These are phyloP conservation scores for Physocephala rufipes DNA, from an alignment of 2,888 invertebrate species.

Conservation along the genomic window DNA sequence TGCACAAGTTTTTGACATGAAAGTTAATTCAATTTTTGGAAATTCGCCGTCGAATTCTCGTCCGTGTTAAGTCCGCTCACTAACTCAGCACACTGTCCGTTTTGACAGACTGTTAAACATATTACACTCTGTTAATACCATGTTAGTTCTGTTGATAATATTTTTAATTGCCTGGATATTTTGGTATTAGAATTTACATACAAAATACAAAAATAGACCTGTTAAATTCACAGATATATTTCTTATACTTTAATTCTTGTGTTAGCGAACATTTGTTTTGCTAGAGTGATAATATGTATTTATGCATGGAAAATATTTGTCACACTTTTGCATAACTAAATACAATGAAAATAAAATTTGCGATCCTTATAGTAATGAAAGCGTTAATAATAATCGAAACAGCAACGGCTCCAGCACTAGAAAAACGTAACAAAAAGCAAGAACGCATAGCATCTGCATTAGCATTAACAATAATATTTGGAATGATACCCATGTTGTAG, in stretches of 20 bases:
- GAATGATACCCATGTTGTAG: constrained; percentile 26
- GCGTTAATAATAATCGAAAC: constrained; percentile 34
- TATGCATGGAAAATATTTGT: constrained; percentile 41
- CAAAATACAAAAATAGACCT: too few species aligned
- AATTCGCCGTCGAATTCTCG: too few species aligned
- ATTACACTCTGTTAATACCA: too few species aligned
- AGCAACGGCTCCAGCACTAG: constrained; percentile 10
- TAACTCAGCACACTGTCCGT: too few species aligned
- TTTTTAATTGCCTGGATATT: too few species aligned
- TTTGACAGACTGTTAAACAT: too few species aligned
- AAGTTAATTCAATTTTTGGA: too few species aligned
- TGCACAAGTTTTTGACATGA: too few species aligned
- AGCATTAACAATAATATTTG: constrained; percentile 14
- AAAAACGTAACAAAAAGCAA: not conserved
- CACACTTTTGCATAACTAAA: constrained; percentile 50
- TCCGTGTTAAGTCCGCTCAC: too few species aligned
- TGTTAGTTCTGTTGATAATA: too few species aligned
- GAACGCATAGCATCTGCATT: not conserved
- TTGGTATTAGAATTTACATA: too few species aligned
- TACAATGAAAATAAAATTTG: constrained; percentile 36
- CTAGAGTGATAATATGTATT: constrained; percentile 1
- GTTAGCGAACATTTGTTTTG: not conserved
- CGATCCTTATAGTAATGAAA: constrained; percentile 20
- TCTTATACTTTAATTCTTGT: not conserved
- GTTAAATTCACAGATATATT: too few species aligned